phyloP scores from a whole-genome alignment of 2,797 vertebrate species.

The Amphiprion clarkii region DNA sequence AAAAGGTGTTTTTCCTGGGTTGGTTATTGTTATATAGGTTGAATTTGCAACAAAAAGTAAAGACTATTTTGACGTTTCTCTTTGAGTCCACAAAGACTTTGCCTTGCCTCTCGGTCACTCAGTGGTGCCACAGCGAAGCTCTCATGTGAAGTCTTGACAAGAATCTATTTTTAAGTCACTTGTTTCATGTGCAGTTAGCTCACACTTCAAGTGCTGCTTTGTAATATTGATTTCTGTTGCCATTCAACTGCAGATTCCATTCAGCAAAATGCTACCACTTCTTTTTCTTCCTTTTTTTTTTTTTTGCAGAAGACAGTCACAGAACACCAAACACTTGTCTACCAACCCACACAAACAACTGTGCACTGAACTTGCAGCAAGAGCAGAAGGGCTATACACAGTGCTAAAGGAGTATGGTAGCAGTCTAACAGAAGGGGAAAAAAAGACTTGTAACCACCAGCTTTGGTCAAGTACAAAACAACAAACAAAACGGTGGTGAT shows the following conservation, averaged over 20 bases:
- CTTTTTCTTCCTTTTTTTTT: not conserved
- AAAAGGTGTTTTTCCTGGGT: not conserved
- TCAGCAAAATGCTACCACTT: conserved; percentile 32
- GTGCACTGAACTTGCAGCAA: conserved; percentile 71
- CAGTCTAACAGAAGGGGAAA: conserved; percentile 43
- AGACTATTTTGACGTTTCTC: conserved; percentile 72
- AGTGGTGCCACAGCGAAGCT: conserved; percentile 44
- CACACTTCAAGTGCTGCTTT: conserved; percentile 37
- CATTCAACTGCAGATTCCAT: conserved; percentile 29
- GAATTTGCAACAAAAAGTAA: conserved; percentile 60
- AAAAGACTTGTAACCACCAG: conserved; percentile 65
- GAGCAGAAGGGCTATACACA: conserved; percentile 79
- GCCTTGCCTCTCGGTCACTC: conserved; percentile 55
- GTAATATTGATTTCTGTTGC: conserved; percentile 34
- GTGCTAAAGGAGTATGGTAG: conserved; percentile 59
- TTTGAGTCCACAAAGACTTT: conserved; percentile 56
- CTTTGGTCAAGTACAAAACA: conserved; percentile 51
- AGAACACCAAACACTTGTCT: conserved; percentile 47
- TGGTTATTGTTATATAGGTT: conserved; percentile 12
- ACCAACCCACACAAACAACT: conserved; percentile 59
- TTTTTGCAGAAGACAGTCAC: conserved; percentile 17
- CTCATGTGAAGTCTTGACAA: conserved; percentile 28
- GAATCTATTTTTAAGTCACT: conserved; percentile 19
- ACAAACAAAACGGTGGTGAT: conserved; percentile 38
- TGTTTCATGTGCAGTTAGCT: conserved; percentile 42